A percentile compares a stretch with the other conserved stretches of the same genome.
Evolutionary conservation across 2,797 vertebrate genomes (phyloP).

Genomic region (Enteromius fasciolatus): DNA sequence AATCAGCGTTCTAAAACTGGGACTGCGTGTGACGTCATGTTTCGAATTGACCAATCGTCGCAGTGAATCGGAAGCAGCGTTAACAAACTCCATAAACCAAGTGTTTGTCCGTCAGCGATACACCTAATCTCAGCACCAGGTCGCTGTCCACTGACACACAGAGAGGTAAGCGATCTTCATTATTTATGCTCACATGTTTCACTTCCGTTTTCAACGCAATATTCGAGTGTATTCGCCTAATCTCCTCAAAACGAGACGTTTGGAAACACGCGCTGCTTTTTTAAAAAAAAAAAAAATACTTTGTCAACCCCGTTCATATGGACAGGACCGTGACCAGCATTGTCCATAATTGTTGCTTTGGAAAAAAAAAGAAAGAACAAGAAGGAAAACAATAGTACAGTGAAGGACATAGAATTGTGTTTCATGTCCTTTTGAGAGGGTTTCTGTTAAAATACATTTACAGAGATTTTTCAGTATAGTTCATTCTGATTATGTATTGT

Average conservation of each 20-base stretch:
- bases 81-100: constrained; percentile 46
- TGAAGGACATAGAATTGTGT: not conserved
- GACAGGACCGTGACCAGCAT: not conserved
- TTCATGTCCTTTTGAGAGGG: not conserved
- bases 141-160: constrained; percentile 60
- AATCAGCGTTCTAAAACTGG: constrained; percentile 32
- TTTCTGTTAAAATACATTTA: not conserved
- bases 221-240: not conserved
- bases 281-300: not conserved
- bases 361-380: not conserved
- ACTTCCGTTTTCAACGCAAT: constrained; percentile 2
- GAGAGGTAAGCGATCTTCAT: constrained; percentile 56
- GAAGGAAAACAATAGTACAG: not conserved
- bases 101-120: constrained; percentile 53
- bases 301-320: not conserved
- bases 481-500: not conserved
- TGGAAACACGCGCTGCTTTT: not conserved
- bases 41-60: constrained; percentile 52
- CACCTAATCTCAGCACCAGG: constrained; percentile 64
- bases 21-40: not conserved
- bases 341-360: not conserved
- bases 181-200: not conserved
- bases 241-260: not conserved
- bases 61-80: constrained; percentile 25
- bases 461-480: not conserved